A percentile compares a stretch with the other conserved stretches of the same genome.
phyloP scores from a whole-genome alignment of 2,797 vertebrate genomes.

The Phrynocephalus guinanensis region DNA sequence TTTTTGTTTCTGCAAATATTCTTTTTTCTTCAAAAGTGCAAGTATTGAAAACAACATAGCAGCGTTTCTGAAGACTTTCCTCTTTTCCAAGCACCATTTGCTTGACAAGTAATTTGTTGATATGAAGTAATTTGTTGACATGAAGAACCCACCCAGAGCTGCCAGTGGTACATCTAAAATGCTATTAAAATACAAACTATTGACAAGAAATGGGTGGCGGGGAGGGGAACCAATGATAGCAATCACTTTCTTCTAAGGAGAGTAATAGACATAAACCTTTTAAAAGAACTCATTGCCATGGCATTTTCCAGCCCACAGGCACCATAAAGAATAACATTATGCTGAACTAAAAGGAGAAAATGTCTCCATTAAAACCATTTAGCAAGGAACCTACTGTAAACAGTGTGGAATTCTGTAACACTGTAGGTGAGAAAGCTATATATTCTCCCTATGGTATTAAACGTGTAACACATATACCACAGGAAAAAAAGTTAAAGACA shows the following conservation, averaged over 20 bases:
- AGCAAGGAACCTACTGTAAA: neutral
- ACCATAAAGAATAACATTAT: neutral
- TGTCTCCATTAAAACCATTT: slow-evolving; percentile 3
- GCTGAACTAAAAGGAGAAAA: neutral
- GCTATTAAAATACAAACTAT: neutral
- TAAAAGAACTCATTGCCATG: neutral
- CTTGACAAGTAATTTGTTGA: neutral
- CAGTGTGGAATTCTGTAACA: neutral
- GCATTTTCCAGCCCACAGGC: slow-evolving; percentile 7
- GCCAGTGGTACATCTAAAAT: neutral
- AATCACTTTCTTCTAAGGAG: neutral
- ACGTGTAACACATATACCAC: slow-evolving; percentile 1
- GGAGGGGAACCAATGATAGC: no score
- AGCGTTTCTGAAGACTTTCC: neutral
- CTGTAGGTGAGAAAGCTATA: neutral
- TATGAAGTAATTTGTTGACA: neutral
- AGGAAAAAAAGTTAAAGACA: neutral
- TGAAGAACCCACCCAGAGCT: neutral
- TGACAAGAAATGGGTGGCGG: neutral
- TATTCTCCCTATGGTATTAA: neutral
- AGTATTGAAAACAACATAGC: no score
- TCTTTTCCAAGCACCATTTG: neutral
- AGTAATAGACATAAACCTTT: neutral
- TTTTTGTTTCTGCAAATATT: no score
- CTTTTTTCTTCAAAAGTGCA: no score